These are phyloP conservation scores for Gymnobelideus leadbeateri DNA, from an alignment of 2,113 vertebrate genomes.

Conservation along the genomic window DNA sequence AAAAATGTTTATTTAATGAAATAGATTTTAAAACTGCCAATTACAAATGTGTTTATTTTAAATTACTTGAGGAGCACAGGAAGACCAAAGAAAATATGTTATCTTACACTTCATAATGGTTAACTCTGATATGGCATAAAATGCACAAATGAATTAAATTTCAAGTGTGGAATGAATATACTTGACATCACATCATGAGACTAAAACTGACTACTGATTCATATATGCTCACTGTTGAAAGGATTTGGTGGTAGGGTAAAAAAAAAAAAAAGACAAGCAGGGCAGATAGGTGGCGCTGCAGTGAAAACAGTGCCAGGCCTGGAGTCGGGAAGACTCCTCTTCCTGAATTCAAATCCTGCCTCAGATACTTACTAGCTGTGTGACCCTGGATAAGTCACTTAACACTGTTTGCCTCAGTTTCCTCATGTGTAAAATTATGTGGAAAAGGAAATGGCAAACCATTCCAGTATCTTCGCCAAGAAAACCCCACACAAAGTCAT, in stretches of 20 bases:
- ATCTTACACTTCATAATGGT: not conserved
- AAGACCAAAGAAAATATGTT: not conserved
- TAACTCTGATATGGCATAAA: not conserved
- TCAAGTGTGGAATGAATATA: not conserved
- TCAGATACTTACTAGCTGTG: not conserved
- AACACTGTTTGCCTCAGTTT: not conserved
- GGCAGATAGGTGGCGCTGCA: not conserved
- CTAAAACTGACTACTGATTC: not conserved
- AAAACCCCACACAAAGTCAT: too few species aligned
- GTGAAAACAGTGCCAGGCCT: not conserved
- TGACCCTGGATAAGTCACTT: not conserved
- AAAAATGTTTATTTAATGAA: not conserved
- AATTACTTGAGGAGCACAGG: not conserved
- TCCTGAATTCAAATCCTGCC: not conserved
- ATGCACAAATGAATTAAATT: not conserved
- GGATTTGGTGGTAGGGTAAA: not conserved
- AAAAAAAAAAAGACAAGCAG: not conserved
- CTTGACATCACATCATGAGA: not conserved
- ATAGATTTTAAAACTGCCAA: not conserved
- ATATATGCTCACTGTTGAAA: not conserved
- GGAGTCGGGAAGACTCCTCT: too few species aligned
- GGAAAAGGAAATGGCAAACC: not conserved
- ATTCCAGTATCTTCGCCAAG: too few species aligned
- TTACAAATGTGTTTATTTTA: too few species aligned
- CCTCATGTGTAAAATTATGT: not conserved